phyloP scores from a whole-genome alignment of 1,140 invertebrate species.

The Zophobas atratus region DNA sequence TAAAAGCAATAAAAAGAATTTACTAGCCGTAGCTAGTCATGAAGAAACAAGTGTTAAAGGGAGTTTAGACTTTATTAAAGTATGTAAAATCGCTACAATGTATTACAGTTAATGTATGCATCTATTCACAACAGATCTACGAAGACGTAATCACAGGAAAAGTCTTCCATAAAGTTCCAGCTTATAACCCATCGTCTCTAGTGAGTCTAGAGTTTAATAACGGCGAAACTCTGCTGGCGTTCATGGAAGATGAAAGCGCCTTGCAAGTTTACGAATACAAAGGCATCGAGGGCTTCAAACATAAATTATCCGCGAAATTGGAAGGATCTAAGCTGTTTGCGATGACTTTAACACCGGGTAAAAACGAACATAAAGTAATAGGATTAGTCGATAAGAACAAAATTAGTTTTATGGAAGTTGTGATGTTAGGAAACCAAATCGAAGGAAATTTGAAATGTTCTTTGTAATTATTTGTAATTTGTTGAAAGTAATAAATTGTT shows the following conservation, averaged over 20 bases:
- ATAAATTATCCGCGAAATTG: slow-evolving; percentile 56
- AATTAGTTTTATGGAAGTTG: slow-evolving; percentile 67
- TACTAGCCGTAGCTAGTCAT: slow-evolving; percentile 60
- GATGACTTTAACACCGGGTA: slow-evolving; percentile 47
- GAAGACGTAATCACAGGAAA: slow-evolving; percentile 59
- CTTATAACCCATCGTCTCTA: slow-evolving; percentile 63
- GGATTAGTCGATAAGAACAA: slow-evolving; percentile 62
- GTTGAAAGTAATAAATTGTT: background rate
- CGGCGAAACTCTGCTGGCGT: slow-evolving; percentile 64
- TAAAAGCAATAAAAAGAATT: slow-evolving; percentile 49
- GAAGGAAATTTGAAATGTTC: slow-evolving; percentile 60
- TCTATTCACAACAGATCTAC: slow-evolving; percentile 63
- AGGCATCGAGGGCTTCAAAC: slow-evolving; percentile 65
- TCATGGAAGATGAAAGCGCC: slow-evolving; percentile 62
- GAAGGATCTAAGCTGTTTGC: slow-evolving; percentile 57
- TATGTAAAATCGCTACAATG: slow-evolving; percentile 40
- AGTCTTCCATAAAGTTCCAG: slow-evolving; percentile 64
- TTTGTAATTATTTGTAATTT: slow-evolving; percentile 16
- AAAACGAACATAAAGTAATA: slow-evolving; percentile 54
- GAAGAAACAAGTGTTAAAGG: slow-evolving; percentile 60
- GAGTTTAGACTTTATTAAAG: slow-evolving; percentile 62
- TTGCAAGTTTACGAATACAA: slow-evolving; percentile 66
- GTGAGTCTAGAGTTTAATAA: slow-evolving; percentile 62
- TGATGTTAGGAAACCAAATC: slow-evolving; percentile 68
- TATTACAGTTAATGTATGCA: slow-evolving; percentile 26